These are phyloP conservation scores for Pluvialis apricaria DNA, from an alignment of 2,113 vertebrate species.

Conservation along the genomic window DNA sequence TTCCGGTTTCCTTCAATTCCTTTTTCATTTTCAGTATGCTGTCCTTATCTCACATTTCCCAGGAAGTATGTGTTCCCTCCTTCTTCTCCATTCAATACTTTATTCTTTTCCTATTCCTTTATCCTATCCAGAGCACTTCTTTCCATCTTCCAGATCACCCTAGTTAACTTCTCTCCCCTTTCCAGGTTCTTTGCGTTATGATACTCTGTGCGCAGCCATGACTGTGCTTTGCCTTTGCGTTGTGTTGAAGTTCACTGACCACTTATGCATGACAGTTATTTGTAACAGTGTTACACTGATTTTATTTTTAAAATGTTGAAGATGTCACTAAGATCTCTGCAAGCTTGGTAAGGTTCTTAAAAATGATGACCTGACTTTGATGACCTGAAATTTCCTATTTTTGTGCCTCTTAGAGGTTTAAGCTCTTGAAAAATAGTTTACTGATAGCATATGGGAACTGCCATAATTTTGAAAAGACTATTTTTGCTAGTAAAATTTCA, in stretches of 20 bases:
- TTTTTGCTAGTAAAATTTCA: not conserved
- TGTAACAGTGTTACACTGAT: not conserved
- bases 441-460: not conserved
- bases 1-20: slow-evolving; percentile 41
- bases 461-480: not conserved
- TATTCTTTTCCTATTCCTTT: slow-evolving; percentile 19
- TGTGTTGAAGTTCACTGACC: slow-evolving; percentile 17
- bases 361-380: not conserved
- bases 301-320: slow-evolving; percentile 4
- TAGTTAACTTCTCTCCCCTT: not conserved
- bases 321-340: not conserved
- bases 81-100: slow-evolving; percentile 17
- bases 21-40: slow-evolving; percentile 57
- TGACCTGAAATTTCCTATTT: not conserved
- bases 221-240: slow-evolving; percentile 28
- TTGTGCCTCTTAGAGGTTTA: not conserved
- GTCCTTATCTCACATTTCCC: not conserved
- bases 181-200: not conserved
- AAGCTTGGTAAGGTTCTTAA: slow-evolving; percentile 37
- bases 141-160: not conserved
- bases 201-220: not conserved
- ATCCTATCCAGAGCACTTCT: slow-evolving; percentile 15
- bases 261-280: slow-evolving; percentile 29
- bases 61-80: not conserved
- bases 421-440: not conserved